Evolutionary conservation across 2,113 vertebrate species (phyloP).

Genomic region (Tychaedon coryphoeus): DNA sequence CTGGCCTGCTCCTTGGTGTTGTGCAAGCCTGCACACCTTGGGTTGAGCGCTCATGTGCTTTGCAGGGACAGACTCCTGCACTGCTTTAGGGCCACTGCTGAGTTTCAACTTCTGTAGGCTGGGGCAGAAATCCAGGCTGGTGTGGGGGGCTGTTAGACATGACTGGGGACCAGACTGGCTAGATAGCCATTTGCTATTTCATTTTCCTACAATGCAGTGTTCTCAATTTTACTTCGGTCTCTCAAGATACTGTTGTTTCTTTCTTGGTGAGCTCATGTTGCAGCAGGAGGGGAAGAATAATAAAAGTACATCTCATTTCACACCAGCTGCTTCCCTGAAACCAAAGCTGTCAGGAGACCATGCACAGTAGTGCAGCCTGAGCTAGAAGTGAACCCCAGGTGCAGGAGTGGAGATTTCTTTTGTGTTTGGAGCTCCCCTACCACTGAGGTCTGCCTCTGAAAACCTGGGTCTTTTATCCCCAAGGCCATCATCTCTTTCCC

Average conservation of each 20-base stretch:
- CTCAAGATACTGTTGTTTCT: background rate
- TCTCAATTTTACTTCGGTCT: background rate
- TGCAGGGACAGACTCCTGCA: background rate
- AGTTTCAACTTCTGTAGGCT: background rate
- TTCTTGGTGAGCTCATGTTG: background rate
- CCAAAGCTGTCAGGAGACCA: background rate
- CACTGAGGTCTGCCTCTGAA: fast-evolving
- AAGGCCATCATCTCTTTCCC: background rate
- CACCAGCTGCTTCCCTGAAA: background rate
- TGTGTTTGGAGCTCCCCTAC: background rate
- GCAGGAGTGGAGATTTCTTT: background rate
- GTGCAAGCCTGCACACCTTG: background rate
- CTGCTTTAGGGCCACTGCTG: background rate
- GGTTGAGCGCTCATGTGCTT: background rate
- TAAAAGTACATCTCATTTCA: background rate
- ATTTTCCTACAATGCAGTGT: background rate
- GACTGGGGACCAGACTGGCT: too few species aligned
- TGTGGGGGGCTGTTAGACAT: background rate
- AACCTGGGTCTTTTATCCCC: background rate
- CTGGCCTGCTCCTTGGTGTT: background rate
- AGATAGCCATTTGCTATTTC: fast-evolving
- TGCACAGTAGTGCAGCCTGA: fast-evolving
- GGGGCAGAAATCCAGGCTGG: background rate
- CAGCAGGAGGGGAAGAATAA: background rate
- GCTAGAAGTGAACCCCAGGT: background rate